Evolutionary conservation across 1,140 invertebrate species (phyloP), one percentile per base, ranked within the genome.

Genomic region (Tribolium castaneum): DNA sequence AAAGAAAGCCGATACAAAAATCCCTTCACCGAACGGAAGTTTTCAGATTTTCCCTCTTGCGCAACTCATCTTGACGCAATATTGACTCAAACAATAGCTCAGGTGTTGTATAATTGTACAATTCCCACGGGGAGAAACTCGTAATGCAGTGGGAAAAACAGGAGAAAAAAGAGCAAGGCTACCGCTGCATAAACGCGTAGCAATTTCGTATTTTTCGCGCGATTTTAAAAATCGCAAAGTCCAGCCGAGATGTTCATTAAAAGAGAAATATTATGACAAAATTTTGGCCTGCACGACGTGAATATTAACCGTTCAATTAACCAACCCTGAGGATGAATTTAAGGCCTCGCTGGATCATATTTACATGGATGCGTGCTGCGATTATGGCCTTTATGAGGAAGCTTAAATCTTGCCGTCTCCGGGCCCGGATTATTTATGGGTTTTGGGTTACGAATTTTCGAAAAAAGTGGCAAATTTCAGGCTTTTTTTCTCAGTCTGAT

Each of bases 181-280:
- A 39, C 34, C 34, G 54, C 54, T n/a, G 6, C 54, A 56, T 22
- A 56, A 56, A 51, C 1, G n/a, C n/a, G 6, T 13, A 12, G 54
- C 16, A 16, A 62, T 35, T 62, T 62, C 34, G 59, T 30, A 39
- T 66, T 45, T 13, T 35, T 7, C 30, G 30, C 30, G 30, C 39
- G 9, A 10, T 9, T 66, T 66, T 66, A 25, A 62, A 62, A 62
- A 45, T 66, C 3, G 12, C 59, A 35, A 62, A 35, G 30, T 66
- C 59, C 59, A 35, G 59, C 59, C 14, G 59, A 66, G 59, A 66
- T 30, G 59, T 66, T 66, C 59, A 66, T 66, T 66, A 66, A 66
- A 66, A 34, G 59, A 35, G 59, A 66, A 66, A 66, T 66, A 66
- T 66, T 66, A 66, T 66, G 59, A 66, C 59, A 66, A 66, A 66